Conservation (phyloP, 2,113 vertebrate genomes). For the cattle (Bos taurus) region DNA sequence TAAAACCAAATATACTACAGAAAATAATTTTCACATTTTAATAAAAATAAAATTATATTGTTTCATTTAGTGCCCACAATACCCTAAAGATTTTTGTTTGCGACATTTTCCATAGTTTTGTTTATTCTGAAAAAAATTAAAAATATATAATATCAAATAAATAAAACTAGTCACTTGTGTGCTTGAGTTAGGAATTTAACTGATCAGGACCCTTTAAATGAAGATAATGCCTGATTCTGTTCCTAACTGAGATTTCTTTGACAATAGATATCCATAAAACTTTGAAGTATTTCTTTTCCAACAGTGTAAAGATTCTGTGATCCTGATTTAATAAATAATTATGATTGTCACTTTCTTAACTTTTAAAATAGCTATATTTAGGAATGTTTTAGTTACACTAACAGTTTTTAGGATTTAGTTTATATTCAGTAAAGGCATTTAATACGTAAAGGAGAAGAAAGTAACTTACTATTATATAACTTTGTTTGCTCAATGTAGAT, state of each 20-base stretch:
- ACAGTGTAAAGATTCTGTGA: not conserved
- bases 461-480: not conserved
- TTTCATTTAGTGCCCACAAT: not conserved
- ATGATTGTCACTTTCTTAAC: not conserved
- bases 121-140: not conserved
- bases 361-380: not conserved
- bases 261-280: not conserved
- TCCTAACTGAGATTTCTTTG: not conserved
- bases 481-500: not conserved
- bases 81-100: not conserved
- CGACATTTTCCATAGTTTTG: not conserved
- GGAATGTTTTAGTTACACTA: not conserved
- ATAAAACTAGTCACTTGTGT: not conserved
- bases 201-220: not conserved
- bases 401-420: constrained; percentile 10
- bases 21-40: constrained; percentile 19
- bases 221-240: not conserved
- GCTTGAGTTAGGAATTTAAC: not conserved
- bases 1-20: not conserved
- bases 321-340: not conserved
- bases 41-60: not conserved
- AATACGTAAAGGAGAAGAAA: not conserved
- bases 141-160: not conserved
- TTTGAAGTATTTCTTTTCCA: not conserved
- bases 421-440: not conserved